Conservation (phyloP, 1,140 invertebrate species). For the Macrostomum lignano region DNA sequence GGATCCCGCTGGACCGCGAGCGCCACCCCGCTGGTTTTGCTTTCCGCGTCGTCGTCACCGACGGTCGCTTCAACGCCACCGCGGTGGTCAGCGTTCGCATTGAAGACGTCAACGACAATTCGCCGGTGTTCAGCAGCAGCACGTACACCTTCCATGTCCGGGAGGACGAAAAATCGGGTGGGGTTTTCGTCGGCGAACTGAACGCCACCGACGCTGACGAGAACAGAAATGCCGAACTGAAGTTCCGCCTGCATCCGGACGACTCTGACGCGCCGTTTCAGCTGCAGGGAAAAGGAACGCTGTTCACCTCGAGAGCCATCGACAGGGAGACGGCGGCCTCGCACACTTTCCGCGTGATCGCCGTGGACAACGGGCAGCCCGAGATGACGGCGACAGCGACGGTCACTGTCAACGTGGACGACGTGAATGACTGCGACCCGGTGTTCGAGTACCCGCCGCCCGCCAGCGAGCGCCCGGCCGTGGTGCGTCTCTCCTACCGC, state of each 20-base stretch:
- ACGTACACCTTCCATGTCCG: slow-evolving; percentile 46
- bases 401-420: slow-evolving; percentile 31
- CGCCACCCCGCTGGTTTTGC: too few species aligned
- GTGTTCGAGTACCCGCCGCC: too few species aligned
- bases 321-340: slow-evolving; percentile 60
- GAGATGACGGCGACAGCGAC: slow-evolving; percentile 58
- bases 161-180: slow-evolving; percentile 34
- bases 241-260: too few species aligned
- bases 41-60: too few species aligned
- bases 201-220: slow-evolving; percentile 54
- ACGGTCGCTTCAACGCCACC: too few species aligned
- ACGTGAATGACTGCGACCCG: slow-evolving; percentile 28
- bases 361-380: slow-evolving; percentile 44
- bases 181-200: slow-evolving; percentile 24
- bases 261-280: too few species aligned
- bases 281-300: too few species aligned
- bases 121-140: slow-evolving; percentile 49
- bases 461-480: slow-evolving; percentile 49
- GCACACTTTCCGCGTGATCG: slow-evolving; percentile 36
- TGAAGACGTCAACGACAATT: too few species aligned
- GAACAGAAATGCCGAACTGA: too few species aligned
- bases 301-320: too few species aligned
- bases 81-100: too few species aligned
- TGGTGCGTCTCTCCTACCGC: slow-evolving; percentile 54
- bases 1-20: too few species aligned